Conservation (phyloP, 2,113 vertebrate genomes). For the Campylomormyrus tamandua region DNA sequence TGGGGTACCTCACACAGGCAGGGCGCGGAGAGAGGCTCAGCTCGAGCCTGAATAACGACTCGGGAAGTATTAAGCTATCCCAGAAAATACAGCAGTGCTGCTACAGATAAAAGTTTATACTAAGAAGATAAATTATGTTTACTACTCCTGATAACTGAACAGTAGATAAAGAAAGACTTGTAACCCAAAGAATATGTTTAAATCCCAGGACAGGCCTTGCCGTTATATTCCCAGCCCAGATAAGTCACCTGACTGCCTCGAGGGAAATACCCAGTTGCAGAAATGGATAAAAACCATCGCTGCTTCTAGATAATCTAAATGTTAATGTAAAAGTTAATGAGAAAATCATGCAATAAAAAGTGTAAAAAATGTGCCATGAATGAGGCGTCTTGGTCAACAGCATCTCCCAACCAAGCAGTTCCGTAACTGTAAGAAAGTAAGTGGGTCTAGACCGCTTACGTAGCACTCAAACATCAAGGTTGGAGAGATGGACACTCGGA, state of each 20-base stretch:
- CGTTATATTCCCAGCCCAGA: neutral
- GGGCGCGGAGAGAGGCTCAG: neutral
- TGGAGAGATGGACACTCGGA: neutral
- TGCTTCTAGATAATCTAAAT: neutral
- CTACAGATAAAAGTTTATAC: neutral
- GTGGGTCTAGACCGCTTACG: neutral
- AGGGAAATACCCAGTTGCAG: neutral
- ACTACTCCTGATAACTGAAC: neutral
- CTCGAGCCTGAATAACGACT: neutral
- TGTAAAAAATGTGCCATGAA: neutral
- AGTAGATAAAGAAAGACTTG: neutral
- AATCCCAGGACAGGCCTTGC: neutral
- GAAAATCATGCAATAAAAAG: neutral
- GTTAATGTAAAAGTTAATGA: neutral
- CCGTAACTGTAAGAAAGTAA: neutral
- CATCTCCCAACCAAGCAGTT: neutral
- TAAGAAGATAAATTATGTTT: conserved; percentile 1
- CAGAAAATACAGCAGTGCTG: neutral
- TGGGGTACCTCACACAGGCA: neutral
- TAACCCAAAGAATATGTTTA: neutral
- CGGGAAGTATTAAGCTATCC: neutral
- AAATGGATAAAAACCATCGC: neutral
- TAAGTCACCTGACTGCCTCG: neutral
- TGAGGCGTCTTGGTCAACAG: neutral
- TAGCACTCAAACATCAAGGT: neutral